Evolutionary conservation across 1,140 invertebrate species (phyloP).

Genomic region (Mactra quadrangularis): DNA sequence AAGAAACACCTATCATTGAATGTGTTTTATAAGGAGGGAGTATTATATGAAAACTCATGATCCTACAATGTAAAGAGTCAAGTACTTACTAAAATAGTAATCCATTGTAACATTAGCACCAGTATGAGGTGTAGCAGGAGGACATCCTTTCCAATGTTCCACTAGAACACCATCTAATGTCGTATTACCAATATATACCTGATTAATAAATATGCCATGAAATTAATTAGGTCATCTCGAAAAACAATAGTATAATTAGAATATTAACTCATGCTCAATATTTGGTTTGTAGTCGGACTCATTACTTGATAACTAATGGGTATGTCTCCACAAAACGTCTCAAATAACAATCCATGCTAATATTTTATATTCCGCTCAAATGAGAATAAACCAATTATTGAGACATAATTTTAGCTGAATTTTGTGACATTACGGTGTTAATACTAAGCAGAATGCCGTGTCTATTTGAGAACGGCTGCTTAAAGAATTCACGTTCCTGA

Average conservation of each 20-base stretch:
- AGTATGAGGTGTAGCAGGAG: not conserved
- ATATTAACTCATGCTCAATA: not conserved
- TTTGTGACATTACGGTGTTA: too few relatives aligned
- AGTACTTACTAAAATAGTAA: constrained; percentile 44
- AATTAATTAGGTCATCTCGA: not conserved
- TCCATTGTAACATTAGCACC: constrained; percentile 27
- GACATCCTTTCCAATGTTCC: constrained; percentile 48
- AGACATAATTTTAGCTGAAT: too few relatives aligned
- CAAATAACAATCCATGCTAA: not conserved
- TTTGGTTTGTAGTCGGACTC: not conserved
- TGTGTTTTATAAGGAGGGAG: too few relatives aligned
- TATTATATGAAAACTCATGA: too few relatives aligned
- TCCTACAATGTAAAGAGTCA: too few relatives aligned
- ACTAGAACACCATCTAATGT: constrained; percentile 19
- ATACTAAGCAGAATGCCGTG: too few relatives aligned
- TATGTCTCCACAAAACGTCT: not conserved
- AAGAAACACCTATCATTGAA: too few relatives aligned
- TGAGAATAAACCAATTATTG: not conserved
- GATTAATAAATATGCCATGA: not conserved
- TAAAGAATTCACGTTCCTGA: too few relatives aligned
- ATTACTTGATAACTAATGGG: not conserved
- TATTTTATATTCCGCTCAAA: not conserved
- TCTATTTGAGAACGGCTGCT: too few relatives aligned
- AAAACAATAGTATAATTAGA: not conserved
- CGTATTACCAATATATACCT: constrained; percentile 22